Evolutionary conservation across 2,113 vertebrate species (phyloP).

Genomic region (Acrocephalus arundinaceus): DNA sequence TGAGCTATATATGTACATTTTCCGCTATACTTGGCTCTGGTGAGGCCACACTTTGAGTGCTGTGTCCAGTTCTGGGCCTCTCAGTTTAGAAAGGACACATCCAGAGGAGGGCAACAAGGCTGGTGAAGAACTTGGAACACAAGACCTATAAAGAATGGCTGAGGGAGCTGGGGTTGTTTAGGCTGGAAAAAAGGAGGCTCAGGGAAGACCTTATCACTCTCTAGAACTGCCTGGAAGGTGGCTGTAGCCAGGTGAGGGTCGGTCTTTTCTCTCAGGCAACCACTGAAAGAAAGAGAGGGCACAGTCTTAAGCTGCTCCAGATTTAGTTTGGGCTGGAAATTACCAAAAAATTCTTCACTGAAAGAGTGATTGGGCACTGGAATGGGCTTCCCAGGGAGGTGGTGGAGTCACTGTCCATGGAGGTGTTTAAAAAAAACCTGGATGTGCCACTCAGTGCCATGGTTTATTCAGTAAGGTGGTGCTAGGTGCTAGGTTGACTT

Average conservation of each 20-base stretch:
- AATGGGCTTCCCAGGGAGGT: not conserved
- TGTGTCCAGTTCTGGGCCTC: not conserved
- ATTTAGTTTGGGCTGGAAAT: not conserved
- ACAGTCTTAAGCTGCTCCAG: not conserved
- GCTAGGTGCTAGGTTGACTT: not conserved
- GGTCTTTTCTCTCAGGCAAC: not conserved
- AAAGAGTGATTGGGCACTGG: not conserved
- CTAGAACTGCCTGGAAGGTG: not conserved
- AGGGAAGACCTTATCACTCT: not conserved
- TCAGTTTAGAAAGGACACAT: not conserved
- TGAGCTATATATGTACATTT: not conserved
- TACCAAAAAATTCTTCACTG: not conserved
- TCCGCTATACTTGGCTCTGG: not conserved
- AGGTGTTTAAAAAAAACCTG: not conserved
- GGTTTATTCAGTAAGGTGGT: not conserved
- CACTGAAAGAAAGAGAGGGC: not conserved
- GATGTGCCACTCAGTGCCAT: no score
- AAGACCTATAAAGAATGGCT: not conserved
- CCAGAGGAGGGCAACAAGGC: not conserved
- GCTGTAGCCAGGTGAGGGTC: not conserved
- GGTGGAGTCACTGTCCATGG: not conserved
- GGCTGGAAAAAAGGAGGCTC: not conserved
- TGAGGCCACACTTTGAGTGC: not conserved
- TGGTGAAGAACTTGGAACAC: not conserved
- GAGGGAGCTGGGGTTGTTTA: not conserved